A percentile compares a stretch with the other conserved stretches of the same genome.
Conservation (phyloP, 2,888 invertebrate genomes). For the Acanthosepion pharaonis region DNA sequence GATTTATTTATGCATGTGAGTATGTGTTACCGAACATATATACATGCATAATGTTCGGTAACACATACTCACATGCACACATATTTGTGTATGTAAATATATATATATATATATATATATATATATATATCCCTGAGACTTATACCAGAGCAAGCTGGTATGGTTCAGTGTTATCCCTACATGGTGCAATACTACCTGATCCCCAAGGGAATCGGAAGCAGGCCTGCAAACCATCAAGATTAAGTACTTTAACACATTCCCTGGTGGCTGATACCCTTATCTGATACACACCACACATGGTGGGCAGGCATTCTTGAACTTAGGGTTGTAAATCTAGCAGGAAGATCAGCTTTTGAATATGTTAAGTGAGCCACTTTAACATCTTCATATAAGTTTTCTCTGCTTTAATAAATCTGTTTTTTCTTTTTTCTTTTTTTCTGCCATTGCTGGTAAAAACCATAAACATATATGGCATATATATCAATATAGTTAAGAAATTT, state of each 20-base stretch:
- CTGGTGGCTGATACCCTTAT: not conserved
- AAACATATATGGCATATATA: not conserved
- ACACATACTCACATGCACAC: too few species aligned
- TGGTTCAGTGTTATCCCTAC: not conserved
- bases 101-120: not conserved
- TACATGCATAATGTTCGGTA: too few species aligned
- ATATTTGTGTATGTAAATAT: too few species aligned
- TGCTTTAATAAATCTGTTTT: not conserved
- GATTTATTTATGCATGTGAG: too few species aligned
- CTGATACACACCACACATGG: not conserved
- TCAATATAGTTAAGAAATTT: not conserved
- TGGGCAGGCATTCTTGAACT: not conserved
- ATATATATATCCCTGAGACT: too few species aligned
- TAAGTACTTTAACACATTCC: conserved; percentile 22
- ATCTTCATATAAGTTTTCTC: not conserved
- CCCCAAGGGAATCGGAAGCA: not conserved
- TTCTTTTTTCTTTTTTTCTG: not conserved
- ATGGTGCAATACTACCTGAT: not conserved
- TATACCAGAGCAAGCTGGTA: not conserved
- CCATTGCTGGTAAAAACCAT: not conserved
- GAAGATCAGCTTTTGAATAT: not conserved
- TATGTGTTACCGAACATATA: too few species aligned
- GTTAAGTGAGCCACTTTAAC: not conserved
- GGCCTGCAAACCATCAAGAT: not conserved
- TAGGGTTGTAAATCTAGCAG: not conserved